Evolutionary conservation across 1,140 invertebrate genomes (phyloP), one percentile per base, ranked within the genome.

Genomic region (Penaeus chinensis): DNA sequence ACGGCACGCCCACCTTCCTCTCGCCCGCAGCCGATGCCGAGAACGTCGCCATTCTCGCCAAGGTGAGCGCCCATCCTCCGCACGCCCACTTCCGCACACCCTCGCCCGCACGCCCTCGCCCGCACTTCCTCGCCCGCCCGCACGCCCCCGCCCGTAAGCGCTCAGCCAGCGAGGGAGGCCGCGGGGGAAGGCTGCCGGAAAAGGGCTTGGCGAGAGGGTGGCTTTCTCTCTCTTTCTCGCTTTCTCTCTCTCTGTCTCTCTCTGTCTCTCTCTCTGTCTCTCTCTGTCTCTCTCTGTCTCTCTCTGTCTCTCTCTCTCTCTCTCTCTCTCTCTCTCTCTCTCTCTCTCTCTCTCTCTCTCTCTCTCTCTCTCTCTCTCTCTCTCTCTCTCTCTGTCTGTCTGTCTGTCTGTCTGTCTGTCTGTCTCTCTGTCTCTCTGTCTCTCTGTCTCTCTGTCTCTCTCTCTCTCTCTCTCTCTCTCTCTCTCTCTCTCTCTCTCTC

Each of bases 1-100:
- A 98, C 91, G 97, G 97, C 1, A 96, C 96, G 11, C 96, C 96
- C 32, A 98, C 97, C 11, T 98, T 98, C 92, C 93, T 98, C 22
- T 95, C 95, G 1, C 89, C 91, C 61, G 90, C 90, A 3, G 89
- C 90, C 20, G 89, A 91, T 3, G 81, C 83, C n/a, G 42, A 88
- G 76, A 71, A 91, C 82, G 89, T 80, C 86, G 91, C 90, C 88
- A 91, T 74, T 88, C 91, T 71, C 37, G 61, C 91, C 92, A 90
- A 76, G 89, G 90, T 88, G 87, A 86, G 77, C 89, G 85, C 16
- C 74, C 89, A 42, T 90, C 90, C 3, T 89, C 19, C 19, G 24
- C 18, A n/a, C 13, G 32, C 16, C 47, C 10, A 16, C 54, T 20
- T 79, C n/a, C 47, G 4, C 47, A 37, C 47, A 5, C 42, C 82